Conservation (phyloP, 2,113 vertebrate species). For the Gulo gulo region DNA sequence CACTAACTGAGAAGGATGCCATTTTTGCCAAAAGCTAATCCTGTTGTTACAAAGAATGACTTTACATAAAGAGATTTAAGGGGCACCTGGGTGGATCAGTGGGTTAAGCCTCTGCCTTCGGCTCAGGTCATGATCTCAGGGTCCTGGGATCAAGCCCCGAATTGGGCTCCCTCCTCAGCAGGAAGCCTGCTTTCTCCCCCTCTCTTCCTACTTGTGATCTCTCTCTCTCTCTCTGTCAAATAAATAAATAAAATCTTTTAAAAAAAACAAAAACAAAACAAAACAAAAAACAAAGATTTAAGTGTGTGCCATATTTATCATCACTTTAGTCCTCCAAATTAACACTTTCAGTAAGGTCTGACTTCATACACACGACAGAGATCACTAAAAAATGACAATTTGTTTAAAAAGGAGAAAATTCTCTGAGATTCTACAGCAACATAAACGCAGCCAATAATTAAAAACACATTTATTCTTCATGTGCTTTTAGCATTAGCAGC, state of each 20-base stretch:
- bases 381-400: conserved; percentile 42
- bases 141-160: no score
- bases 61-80: background rate
- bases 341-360: conserved; percentile 36
- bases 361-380: conserved; percentile 30
- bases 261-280: no score
- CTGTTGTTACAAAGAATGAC: background rate
- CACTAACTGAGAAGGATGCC: background rate
- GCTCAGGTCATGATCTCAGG: no score
- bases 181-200: no score
- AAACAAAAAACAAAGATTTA: background rate
- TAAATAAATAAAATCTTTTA: no score
- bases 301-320: background rate
- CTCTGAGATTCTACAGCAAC: conserved; percentile 30
- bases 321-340: background rate
- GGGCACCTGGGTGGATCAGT: no score
- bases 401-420: conserved; percentile 1
- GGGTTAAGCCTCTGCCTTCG: no score
- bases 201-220: no score
- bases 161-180: no score
- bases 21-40: conserved; percentile 25
- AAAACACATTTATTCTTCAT: background rate
- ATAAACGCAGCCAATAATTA: conserved; percentile 32
- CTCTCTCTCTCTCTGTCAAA: no score
- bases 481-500: conserved; percentile 7